Percentiles rank a stretch among this genome's conserved stretches.
phyloP scores from a whole-genome alignment of 2,797 vertebrate genomes.

The Phrynocephalus guinanensis region DNA sequence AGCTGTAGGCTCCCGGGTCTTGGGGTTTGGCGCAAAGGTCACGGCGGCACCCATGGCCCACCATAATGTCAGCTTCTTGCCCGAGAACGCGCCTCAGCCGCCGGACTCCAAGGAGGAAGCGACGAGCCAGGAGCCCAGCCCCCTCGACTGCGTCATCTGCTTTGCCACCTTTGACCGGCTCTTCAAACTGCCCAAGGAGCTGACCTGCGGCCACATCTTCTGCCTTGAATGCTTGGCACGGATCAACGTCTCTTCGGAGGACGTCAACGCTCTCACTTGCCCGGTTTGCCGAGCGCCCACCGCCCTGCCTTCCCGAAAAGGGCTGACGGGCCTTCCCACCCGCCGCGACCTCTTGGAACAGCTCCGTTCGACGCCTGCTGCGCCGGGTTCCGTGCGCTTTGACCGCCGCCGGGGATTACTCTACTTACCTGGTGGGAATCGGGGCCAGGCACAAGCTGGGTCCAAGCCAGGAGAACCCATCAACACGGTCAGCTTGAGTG shows the following conservation, averaged over 20 bases:
- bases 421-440: constrained; percentile 52
- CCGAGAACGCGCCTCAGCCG: neutral
- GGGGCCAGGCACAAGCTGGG: neutral
- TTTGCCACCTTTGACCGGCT: constrained; percentile 70
- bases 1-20: accelerated
- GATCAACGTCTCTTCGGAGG: constrained; percentile 63
- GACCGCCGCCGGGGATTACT: constrained; percentile 66
- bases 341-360: constrained; percentile 47
- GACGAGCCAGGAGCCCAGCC: accelerated
- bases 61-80: constrained; percentile 17
- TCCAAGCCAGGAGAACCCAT: neutral
- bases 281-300: constrained; percentile 69
- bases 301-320: constrained; percentile 50
- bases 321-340: constrained; percentile 66
- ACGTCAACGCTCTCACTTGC: constrained; percentile 61
- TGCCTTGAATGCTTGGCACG: constrained; percentile 84
- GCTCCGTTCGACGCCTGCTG: accelerated
- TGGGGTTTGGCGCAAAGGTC: neutral
- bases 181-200: constrained; percentile 85
- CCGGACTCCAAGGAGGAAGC: constrained; percentile 31
- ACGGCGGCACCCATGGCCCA: neutral
- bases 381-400: constrained; percentile 60
- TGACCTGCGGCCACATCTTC: constrained; percentile 90
- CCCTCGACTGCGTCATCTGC: constrained; percentile 71
- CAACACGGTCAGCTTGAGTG: constrained; percentile 52